These are phyloP conservation scores for Drosophila borealis DNA, from an alignment of 2,888 invertebrate genomes.

Conservation along the genomic window DNA sequence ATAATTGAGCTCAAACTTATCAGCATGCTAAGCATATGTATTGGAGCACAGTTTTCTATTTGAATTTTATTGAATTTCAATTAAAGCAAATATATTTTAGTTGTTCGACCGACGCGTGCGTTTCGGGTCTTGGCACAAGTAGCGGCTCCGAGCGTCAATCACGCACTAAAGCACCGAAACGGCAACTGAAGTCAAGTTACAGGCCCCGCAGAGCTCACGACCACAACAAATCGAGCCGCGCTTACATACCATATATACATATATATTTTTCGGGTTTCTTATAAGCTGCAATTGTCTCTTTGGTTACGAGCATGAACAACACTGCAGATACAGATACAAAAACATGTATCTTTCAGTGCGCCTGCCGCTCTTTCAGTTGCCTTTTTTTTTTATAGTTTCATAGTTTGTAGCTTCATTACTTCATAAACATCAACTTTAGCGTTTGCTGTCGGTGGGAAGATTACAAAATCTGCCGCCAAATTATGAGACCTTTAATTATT, in stretches of 20 bases:
- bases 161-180: slow-evolving; percentile 66
- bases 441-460: slow-evolving; percentile 41
- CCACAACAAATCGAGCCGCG: slow-evolving; percentile 20
- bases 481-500: slow-evolving; percentile 61
- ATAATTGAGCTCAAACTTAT: slow-evolving; percentile 20
- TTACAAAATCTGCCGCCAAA: slow-evolving; percentile 61
- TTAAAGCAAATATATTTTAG: slow-evolving; percentile 4
- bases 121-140: slow-evolving; percentile 57
- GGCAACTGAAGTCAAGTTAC: slow-evolving; percentile 38
- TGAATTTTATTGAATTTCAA: slow-evolving; percentile 21
- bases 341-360: slow-evolving; percentile 8
- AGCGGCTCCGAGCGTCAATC: slow-evolving; percentile 64
- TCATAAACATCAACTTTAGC: slow-evolving; percentile 46
- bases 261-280: slow-evolving; percentile 27
- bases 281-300: slow-evolving; percentile 51
- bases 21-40: slow-evolving; percentile 21
- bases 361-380: slow-evolving; percentile 24
- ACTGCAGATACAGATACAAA: slow-evolving; percentile 29
- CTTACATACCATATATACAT: not conserved
- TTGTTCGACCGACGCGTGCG: not conserved
- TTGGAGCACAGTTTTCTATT: slow-evolving; percentile 3
- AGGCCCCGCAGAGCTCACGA: slow-evolving; percentile 42
- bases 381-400: slow-evolving; percentile 8
- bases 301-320: slow-evolving; percentile 36
- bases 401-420: slow-evolving; percentile 56